Evolutionary conservation across 2,888 invertebrate species (phyloP), one percentile per base, ranked within the genome.

Genomic region (Drosophila kuntzei): DNA sequence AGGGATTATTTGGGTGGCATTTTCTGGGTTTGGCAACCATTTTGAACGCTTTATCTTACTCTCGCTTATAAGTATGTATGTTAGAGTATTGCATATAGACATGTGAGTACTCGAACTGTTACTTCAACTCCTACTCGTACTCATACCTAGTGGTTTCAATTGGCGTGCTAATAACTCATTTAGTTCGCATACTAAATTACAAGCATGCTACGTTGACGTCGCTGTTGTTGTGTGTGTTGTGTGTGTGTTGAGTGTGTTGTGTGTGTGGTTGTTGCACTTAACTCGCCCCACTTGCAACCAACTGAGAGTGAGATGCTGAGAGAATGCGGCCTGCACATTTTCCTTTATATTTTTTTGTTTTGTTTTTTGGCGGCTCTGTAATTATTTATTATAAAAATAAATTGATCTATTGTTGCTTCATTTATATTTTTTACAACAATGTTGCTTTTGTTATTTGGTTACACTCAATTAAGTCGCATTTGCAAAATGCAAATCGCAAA

Each of bases 161-260:
- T 90, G 84, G 91, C 91, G 90, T 90, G 90, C 74, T 91, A 89
- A 89, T 90, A 91, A 88, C 90, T 91, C 91, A 90, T 90, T 91
- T 90, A 90, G 88, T 86, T 89, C 82, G 76, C 78, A 87, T 75
- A 78, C 71, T 82, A 87, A 80, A 78, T 73, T 80, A 71, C 64
- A 60, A 71, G 50, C 80, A 76, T 77, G 67, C 77, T 76, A 80
- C 58, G 53, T 62, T 55, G 58, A 11, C 50, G 32, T 27, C 29
- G 7, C 27, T n/a, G n/a, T n/a, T n/a, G n/a, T 32, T 49, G 36
- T 58, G 14, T 58, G 6, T 41, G 43, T 22, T 22, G 22, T 22
- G 43, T 43, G 20, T 37, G 39, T 41, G 18, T 58, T 58, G n/a
- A 27, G 11, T 27, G 9, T 41, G 16, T 18, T 54, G 16, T 29